These are phyloP conservation scores for Ectemnius cavifrons DNA, from an alignment of 2,888 invertebrate genomes.

Conservation along the genomic window DNA sequence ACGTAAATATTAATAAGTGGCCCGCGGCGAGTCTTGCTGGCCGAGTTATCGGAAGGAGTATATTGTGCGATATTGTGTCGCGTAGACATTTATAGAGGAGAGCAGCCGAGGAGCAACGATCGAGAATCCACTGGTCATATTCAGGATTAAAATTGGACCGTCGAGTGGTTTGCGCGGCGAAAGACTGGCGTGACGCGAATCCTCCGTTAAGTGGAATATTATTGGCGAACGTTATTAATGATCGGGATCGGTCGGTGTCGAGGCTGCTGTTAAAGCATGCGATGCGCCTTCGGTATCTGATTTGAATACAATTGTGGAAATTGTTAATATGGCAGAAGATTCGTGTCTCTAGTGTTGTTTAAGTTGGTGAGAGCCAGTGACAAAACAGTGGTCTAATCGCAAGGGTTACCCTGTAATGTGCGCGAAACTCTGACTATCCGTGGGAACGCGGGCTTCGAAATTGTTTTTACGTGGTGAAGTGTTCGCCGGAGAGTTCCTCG, in stretches of 20 bases:
- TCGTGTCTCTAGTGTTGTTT: constrained; percentile 72
- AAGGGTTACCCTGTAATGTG: constrained; percentile 57
- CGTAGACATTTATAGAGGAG: constrained; percentile 7
- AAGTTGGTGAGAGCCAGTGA: constrained; percentile 65
- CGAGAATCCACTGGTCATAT: constrained; percentile 35
- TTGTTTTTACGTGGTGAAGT: constrained; percentile 26
- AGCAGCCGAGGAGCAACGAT: constrained; percentile 20
- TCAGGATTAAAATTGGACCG: constrained; percentile 22
- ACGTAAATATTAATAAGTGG: not conserved
- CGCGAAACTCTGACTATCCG: constrained; percentile 48
- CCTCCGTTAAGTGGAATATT: constrained; percentile 11
- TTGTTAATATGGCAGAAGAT: constrained; percentile 74
- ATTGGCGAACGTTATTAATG: constrained; percentile 9
- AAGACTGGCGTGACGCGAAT: not conserved
- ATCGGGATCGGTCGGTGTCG: not conserved
- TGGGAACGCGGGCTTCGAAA: constrained; percentile 35
- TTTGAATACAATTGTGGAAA: constrained; percentile 69
- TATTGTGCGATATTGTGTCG: not conserved
- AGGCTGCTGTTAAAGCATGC: not conserved
- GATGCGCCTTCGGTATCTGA: constrained; percentile 43
- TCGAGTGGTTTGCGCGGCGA: not conserved
- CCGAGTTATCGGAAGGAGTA: not conserved
- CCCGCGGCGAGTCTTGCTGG: not conserved
- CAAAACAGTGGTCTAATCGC: constrained; percentile 56
- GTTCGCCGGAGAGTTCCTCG: constrained; percentile 28